A percentile compares a stretch with the other conserved stretches of the same genome.
These are phyloP conservation scores for Hyppa rectilinea DNA, from an alignment of 2,888 invertebrate genomes.

Conservation along the genomic window DNA sequence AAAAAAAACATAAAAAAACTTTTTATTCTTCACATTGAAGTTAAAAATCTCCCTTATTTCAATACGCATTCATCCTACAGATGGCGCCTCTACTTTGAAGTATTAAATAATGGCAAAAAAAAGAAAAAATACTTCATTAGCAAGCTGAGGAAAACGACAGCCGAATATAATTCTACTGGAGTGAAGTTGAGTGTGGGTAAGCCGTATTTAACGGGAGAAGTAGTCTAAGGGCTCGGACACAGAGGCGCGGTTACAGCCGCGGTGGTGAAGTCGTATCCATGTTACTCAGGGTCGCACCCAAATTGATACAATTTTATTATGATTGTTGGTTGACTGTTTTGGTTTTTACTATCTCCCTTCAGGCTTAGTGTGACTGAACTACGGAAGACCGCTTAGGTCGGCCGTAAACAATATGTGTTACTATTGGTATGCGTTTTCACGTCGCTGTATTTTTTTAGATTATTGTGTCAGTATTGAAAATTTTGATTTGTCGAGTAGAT, in stretches of 20 bases:
- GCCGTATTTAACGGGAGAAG: conserved; percentile 64
- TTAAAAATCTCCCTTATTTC: conserved; percentile 31
- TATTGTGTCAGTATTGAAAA: background rate
- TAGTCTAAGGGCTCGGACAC: conserved; percentile 31
- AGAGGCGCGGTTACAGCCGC: background rate
- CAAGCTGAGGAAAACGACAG: conserved; percentile 57
- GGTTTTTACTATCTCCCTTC: no score
- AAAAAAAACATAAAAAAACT: conserved; percentile 22
- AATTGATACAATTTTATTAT: no score
- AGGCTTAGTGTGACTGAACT: background rate
- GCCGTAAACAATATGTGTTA: background rate
- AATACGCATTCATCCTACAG: conserved; percentile 49
- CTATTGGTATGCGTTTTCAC: background rate
- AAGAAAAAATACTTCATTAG: conserved; percentile 59
- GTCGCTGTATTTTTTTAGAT: background rate
- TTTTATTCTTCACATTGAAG: conserved; percentile 10
- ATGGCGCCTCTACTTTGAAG: conserved; percentile 56
- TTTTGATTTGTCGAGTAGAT: background rate
- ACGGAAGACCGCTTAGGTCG: background rate
- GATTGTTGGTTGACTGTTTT: background rate
- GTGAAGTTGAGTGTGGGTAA: conserved; percentile 67
- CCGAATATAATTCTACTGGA: conserved; percentile 59
- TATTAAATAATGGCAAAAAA: conserved; percentile 52
- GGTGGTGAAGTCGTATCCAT: background rate
- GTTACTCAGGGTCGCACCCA: background rate